Evolutionary conservation across 1,140 invertebrate genomes (phyloP).

Genomic region (Drosophila sucinea): DNA sequence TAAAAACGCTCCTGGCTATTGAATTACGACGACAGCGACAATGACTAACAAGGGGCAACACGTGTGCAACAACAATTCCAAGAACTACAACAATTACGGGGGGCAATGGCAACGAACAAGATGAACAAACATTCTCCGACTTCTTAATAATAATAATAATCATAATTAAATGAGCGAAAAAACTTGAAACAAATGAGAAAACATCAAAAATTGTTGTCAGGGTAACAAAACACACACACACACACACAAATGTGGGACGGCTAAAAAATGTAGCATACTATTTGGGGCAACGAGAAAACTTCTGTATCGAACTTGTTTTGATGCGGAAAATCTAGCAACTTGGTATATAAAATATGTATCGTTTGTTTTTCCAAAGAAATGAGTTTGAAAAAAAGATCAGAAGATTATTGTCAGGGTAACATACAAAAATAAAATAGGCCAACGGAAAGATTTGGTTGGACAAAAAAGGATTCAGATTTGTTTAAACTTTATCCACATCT

Average conservation of each 20-base stretch:
- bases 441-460: too few relatives aligned
- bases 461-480: too few relatives aligned
- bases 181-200: neutral
- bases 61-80: slow-evolving; percentile 2
- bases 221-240: neutral
- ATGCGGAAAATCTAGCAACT: too few relatives aligned
- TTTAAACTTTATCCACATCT: too few relatives aligned
- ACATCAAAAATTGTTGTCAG: slow-evolving; percentile 10
- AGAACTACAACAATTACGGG: neutral
- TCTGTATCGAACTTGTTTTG: too few relatives aligned
- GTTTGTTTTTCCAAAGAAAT: too few relatives aligned
- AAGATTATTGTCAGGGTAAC: neutral
- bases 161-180: slow-evolving; percentile 9
- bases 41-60: slow-evolving; percentile 18
- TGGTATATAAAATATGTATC: too few relatives aligned
- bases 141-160: neutral
- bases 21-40: slow-evolving; percentile 15
- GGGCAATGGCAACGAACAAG: neutral
- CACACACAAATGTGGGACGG: neutral
- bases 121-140: neutral
- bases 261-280: slow-evolving; percentile 9
- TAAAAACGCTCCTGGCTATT: slow-evolving; percentile 35
- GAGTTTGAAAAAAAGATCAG: neutral
- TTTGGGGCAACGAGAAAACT: neutral
- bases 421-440: too few relatives aligned